These are phyloP conservation scores for Ailurus styani DNA, from an alignment of 2,113 vertebrate species.

Conservation along the genomic window DNA sequence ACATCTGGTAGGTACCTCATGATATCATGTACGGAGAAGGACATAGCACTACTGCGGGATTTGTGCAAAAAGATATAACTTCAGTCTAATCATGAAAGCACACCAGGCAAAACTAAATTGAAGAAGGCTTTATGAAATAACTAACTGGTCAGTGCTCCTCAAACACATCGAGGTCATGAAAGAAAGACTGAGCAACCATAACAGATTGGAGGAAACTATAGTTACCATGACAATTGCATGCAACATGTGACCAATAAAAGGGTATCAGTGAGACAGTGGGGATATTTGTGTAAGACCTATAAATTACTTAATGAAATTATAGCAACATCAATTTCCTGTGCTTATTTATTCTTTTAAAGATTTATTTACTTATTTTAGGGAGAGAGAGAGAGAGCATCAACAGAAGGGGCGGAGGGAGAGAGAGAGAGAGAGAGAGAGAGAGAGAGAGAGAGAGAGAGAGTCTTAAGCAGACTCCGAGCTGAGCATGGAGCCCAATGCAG, in stretches of 20 bases:
- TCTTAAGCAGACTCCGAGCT: background rate
- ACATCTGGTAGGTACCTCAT: rapidly evolving
- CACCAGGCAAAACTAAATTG: background rate
- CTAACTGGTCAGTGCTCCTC: background rate
- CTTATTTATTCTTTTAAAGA: background rate
- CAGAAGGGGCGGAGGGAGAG: background rate
- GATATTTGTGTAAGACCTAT: background rate
- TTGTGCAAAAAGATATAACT: background rate
- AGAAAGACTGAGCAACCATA: background rate
- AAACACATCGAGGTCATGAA: background rate
- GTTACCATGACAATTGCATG: background rate
- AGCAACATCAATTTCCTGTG: background rate
- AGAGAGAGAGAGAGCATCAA: background rate
- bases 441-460: background rate
- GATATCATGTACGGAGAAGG: rapidly evolving
- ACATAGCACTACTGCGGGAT: rapidly evolving
- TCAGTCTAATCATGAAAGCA: background rate
- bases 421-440: background rate
- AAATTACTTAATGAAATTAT: no score
- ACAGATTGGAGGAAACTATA: background rate
- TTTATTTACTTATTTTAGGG: background rate
- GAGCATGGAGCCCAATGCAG: background rate
- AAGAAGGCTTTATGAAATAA: background rate
- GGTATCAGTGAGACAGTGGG: background rate
- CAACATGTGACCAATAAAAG: background rate